Percentiles rank a stretch among this genome's conserved stretches.
Evolutionary conservation across 2,113 vertebrate species (phyloP).

Genomic region (Oncorhynchus mykiss): DNA sequence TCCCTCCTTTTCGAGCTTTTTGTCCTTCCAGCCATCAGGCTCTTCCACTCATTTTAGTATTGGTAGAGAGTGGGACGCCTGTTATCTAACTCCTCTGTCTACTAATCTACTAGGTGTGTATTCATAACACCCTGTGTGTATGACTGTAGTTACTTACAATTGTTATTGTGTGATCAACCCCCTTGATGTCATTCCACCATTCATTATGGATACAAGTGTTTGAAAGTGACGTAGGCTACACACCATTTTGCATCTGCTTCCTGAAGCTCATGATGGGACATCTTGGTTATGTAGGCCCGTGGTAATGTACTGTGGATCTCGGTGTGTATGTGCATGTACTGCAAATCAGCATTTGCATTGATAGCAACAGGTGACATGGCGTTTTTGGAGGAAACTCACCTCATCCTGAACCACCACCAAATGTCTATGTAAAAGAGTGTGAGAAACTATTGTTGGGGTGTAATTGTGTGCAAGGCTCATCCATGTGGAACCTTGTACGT

Average conservation of each 20-base stretch:
- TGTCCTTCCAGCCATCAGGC: slow-evolving; percentile 47
- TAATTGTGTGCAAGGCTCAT: background rate
- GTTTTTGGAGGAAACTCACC: background rate
- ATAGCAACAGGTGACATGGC: background rate
- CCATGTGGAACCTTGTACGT: background rate
- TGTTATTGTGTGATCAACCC: slow-evolving; percentile 43
- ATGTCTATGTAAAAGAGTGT: background rate
- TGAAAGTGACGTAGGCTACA: slow-evolving; percentile 30
- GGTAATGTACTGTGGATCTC: background rate
- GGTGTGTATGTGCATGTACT: background rate
- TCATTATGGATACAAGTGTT: slow-evolving; percentile 51
- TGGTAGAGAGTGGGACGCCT: slow-evolving; percentile 76
- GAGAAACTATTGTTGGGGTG: background rate
- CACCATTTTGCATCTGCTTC: background rate
- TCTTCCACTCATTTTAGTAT: slow-evolving; percentile 66
- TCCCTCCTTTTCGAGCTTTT: slow-evolving; percentile 60
- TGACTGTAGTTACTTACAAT: slow-evolving; percentile 12
- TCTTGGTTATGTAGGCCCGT: background rate
- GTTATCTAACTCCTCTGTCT: slow-evolving; percentile 73
- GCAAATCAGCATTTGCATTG: background rate
- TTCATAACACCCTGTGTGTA: slow-evolving; percentile 28
- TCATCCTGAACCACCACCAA: background rate
- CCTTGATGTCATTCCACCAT: slow-evolving; percentile 45
- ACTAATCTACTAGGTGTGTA: slow-evolving; percentile 82
- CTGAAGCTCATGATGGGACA: background rate